Evolutionary conservation across 2,797 vertebrate genomes (phyloP), one percentile per base, ranked within the genome.

Genomic region (Muscicapa comitata): DNA sequence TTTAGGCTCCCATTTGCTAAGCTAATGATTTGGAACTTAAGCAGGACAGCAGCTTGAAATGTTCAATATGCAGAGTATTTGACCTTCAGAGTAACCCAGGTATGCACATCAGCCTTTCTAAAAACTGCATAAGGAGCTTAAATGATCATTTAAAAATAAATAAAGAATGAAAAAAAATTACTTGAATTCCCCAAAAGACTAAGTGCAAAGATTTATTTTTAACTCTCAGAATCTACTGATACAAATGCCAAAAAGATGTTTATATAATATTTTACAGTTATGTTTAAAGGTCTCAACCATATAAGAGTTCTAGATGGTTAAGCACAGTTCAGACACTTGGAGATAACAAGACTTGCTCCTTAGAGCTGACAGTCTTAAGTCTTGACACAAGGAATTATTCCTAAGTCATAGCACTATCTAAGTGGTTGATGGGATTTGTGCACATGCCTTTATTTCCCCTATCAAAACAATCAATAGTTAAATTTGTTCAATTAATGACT

Each of bases 21-120:
- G 13, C 38, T 88, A 95, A 83, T 42, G 50, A 91, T 85, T 90
- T 94, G 73, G 84, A 95, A 94, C 62, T 91, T 88, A 82, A 92
- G 84, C 81, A 81, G 87, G 91, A 95, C 91, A 93, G 50, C 29
- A 75, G 66, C 50, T 90, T 85, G 67, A 94, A 95, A 91, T 67
- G 65, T 70, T 84, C 80, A 81, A 57, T 67, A 84, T 17, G 62
- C 50, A 81, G 45, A 74, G 42, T 59, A 76, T 61, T 84, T 94
- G 86, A 93, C 94, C 76, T 96, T 87, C 88, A 76, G 51, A 62
- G 45, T 86, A 95, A 93, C 24, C 51, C 86, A 94, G 50, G 81
- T 89, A 83, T n/a, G 37, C 59, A 79, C 48, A 90, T 70, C 45
- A 72, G 37, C 29, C 33, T 45, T 77, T 59, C 26, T 73, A 57